phyloP scores from a whole-genome alignment of 2,113 vertebrate species.

The Sialia sialis region DNA sequence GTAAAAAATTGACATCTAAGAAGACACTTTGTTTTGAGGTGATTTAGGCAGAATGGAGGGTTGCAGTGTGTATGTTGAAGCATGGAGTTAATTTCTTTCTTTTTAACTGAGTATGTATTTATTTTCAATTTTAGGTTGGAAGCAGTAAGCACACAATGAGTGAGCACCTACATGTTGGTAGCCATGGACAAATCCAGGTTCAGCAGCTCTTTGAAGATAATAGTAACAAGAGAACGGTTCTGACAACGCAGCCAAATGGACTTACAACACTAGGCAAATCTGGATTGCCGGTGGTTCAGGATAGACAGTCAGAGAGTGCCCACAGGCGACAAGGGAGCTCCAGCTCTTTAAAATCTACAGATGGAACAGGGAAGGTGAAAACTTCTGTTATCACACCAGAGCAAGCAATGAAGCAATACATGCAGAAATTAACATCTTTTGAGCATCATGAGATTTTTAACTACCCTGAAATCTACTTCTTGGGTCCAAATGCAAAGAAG shows the following conservation, averaged over 20 bases:
- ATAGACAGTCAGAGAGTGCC: conserved; percentile 79
- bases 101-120: conserved; percentile 53
- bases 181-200: conserved; percentile 87
- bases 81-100: neutral
- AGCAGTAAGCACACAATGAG: conserved; percentile 86
- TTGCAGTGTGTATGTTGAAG: neutral
- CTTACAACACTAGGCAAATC: conserved; percentile 80
- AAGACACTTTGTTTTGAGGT: neutral
- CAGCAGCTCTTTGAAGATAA: conserved; percentile 93
- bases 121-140: conserved; percentile 79
- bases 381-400: conserved; percentile 80
- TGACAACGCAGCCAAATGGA: conserved; percentile 92
- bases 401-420: conserved; percentile 96
- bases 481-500: conserved; percentile 95
- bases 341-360: conserved; percentile 85
- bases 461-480: conserved; percentile 91
- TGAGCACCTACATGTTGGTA: conserved; percentile 79
- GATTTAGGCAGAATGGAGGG: neutral
- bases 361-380: conserved; percentile 81
- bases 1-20: neutral
- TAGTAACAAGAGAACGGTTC: conserved; percentile 89
- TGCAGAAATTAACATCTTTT: conserved; percentile 91
- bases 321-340: conserved; percentile 88
- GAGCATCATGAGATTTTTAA: conserved; percentile 95
- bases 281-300: conserved; percentile 78